Evolutionary conservation across 2,113 vertebrate genomes (phyloP).

Genomic region (Trematomus loennbergii): DNA sequence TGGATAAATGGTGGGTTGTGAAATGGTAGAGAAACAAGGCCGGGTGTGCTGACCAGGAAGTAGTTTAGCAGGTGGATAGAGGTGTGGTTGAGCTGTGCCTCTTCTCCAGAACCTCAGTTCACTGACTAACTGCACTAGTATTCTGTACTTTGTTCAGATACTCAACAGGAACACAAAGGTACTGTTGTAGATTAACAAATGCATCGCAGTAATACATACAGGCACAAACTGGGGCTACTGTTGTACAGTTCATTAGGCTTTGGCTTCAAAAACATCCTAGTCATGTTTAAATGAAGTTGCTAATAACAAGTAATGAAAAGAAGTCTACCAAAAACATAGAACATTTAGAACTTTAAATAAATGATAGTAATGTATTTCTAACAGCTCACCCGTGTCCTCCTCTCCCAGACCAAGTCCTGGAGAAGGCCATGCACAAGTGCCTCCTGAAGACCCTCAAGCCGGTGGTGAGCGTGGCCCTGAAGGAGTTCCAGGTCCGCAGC

Average conservation of each 20-base stretch:
- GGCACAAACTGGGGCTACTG: neutral
- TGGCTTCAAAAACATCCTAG: neutral
- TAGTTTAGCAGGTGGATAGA: too few relatives aligned
- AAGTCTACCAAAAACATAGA: too few relatives aligned
- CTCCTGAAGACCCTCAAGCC: conserved; percentile 91
- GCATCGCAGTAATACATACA: neutral
- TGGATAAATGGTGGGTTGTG: too few relatives aligned
- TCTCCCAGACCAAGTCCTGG: conserved; percentile 90
- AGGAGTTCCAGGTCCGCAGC: conserved; percentile 84
- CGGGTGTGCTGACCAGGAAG: too few relatives aligned
- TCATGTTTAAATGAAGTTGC: neutral
- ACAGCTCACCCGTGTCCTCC: neutral
- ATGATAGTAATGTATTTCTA: neutral
- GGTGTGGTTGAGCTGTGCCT: too few relatives aligned
- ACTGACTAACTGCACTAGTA: too few relatives aligned
- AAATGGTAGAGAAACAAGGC: too few relatives aligned
- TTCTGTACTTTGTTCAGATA: neutral
- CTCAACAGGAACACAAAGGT: neutral
- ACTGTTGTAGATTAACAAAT: neutral
- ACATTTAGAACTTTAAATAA: too few relatives aligned
- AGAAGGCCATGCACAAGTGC: conserved; percentile 97
- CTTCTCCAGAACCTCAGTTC: too few relatives aligned
- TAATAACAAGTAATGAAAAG: too few relatives aligned
- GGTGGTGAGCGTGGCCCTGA: conserved; percentile 87
- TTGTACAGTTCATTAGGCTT: neutral